Conservation (phyloP, 1,140 invertebrate species). For the Epicauta chinensis region DNA sequence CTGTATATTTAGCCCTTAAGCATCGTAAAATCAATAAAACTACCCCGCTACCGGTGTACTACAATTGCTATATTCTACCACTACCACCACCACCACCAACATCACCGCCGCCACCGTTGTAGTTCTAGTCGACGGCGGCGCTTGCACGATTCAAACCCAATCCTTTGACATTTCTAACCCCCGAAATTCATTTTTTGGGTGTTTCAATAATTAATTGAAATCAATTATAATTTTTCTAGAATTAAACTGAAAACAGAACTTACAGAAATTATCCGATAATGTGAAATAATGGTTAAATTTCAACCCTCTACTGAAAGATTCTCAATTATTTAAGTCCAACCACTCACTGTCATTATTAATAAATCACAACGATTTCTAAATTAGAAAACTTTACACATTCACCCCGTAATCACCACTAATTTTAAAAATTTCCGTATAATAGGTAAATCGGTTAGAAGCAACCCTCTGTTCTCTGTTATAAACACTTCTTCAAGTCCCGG, state of each 20-base stretch:
- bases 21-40: background rate
- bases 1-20: too few species aligned
- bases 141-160: constrained; percentile 8
- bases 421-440: background rate
- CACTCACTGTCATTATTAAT: constrained; percentile 11
- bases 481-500: too few species aligned
- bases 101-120: background rate
- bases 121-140: constrained; percentile 12
- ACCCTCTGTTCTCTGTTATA: too few species aligned
- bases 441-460: too few species aligned
- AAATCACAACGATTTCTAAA: constrained; percentile 6
- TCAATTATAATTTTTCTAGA: too few species aligned
- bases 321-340: constrained; percentile 1
- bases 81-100: background rate
- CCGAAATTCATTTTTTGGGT: background rate
- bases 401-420: background rate
- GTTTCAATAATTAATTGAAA: too few species aligned
- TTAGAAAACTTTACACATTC: constrained; percentile 3
- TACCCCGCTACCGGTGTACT: background rate
- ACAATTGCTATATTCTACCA: background rate
- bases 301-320: too few species aligned
- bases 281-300: too few species aligned
- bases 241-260: too few species aligned
- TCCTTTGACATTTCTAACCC: constrained; percentile 9
- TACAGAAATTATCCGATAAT: too few species aligned